Evolutionary conservation across 2,888 invertebrate species (phyloP).

Genomic region (Hemaris fuciformis): DNA sequence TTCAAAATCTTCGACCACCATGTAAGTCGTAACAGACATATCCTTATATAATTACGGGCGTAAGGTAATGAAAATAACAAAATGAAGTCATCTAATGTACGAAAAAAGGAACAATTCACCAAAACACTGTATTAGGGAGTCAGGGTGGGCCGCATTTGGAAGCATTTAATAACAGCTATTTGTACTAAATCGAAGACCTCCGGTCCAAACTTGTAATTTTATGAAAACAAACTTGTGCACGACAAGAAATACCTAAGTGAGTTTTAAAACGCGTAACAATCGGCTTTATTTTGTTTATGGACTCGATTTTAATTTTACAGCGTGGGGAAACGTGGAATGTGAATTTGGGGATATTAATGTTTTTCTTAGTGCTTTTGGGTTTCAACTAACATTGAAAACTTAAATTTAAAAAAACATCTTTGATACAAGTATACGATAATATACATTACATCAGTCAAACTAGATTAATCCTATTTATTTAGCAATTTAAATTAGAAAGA

Average conservation of each 20-base stretch:
- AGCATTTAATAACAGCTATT: conserved; percentile 60
- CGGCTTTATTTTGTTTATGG: background rate
- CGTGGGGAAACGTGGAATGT: background rate
- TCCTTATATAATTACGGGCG: background rate
- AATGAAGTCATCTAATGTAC: conserved; percentile 21
- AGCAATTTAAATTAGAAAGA: too few species aligned
- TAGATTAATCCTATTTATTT: too few species aligned
- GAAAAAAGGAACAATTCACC: conserved; percentile 28
- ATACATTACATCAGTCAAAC: too few species aligned
- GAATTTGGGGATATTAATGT: too few species aligned
- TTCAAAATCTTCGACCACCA: background rate
- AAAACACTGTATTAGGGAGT: conserved; percentile 27
- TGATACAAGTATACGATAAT: too few species aligned
- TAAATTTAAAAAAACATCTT: too few species aligned
- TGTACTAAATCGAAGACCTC: conserved; percentile 52
- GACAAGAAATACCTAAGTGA: conserved; percentile 17
- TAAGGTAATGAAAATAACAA: conserved; percentile 1
- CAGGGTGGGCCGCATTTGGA: conserved; percentile 51
- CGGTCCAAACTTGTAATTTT: conserved; percentile 43
- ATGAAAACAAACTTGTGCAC: conserved; percentile 24
- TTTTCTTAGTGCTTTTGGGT: too few species aligned
- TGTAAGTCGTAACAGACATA: background rate
- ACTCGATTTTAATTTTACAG: background rate
- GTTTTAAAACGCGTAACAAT: conserved; percentile 12
- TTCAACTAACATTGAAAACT: too few species aligned